Evolutionary conservation across 2,888 invertebrate genomes (phyloP), one percentile per base, ranked within the genome.

Genomic region (Alcis repandata): DNA sequence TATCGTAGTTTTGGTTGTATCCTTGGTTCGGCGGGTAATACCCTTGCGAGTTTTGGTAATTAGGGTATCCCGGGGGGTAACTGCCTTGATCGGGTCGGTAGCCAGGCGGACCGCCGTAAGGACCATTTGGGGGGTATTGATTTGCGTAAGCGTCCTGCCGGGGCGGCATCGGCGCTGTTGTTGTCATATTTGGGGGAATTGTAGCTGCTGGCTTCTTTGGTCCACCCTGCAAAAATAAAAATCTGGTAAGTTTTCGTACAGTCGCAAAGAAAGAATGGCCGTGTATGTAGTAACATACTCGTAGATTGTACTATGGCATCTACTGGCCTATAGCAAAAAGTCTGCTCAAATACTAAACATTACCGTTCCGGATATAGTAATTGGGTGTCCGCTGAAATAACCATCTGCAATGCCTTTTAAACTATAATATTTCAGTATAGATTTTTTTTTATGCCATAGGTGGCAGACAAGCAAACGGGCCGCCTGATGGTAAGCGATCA

Each of bases 141-240:
- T 85, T 89, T 4, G 81, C 83, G 59, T 83, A 88, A 10, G 75
- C 73, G 1, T 89, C 90, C 33, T 79, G 78, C 6, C 85, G 83
- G 33, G 83, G 76, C 0, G 73, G 77, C 7, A 76, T 60, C 0
- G 86, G 69, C 0, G 81, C 85, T 10, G 84, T 83, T 10, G 84
- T 83, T 8, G 86, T 85, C 17, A 88, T 90, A 68, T 92, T 94
- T 20, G 94, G 94, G 17, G 88, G 89, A 70, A 94, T 93, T 17
- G 94, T 92, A 13, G 94, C 93, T 20, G 94, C 94, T 40, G 94
- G 94, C 69, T 94, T 93, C 73, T 93, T 93, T 11, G 88, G 72
- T 33, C 90, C 80, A 52, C 90, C 91, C 92, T 93, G 75, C 2
- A 43, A 46, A 65, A 33, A 36, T 15, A 54, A 4, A 33, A 43